Percentiles rank a stretch among this genome's conserved stretches.
These are phyloP conservation scores for Piscicola geometra DNA, from an alignment of 2,888 invertebrate species.

Conservation along the genomic window DNA sequence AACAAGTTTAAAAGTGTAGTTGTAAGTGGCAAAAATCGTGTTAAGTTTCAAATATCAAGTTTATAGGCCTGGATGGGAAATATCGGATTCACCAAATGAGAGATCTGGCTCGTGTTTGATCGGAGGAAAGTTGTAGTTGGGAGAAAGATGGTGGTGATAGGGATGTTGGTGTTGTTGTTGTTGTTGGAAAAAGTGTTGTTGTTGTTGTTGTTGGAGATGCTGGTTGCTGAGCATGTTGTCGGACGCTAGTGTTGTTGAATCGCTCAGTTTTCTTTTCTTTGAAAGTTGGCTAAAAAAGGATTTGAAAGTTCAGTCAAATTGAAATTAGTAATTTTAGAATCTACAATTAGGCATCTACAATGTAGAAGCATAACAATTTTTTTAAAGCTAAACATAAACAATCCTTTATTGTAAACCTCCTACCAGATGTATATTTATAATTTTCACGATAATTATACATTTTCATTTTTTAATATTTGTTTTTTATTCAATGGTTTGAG, in stretches of 20 bases:
- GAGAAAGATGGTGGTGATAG: not conserved
- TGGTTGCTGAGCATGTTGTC: not conserved
- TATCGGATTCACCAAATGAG: not conserved
- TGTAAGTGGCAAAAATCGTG: no score
- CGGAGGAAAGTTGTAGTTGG: not conserved
- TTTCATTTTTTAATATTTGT: no score
- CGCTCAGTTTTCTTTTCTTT: conserved; percentile 1
- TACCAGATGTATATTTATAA: no score
- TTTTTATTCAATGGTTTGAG: no score
- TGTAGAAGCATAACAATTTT: no score
- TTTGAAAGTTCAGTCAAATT: not conserved
- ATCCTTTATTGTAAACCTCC: no score
- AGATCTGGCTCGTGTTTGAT: conserved; percentile 1
- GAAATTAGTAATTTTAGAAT: not conserved
- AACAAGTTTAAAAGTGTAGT: no score
- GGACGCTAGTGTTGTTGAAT: not conserved
- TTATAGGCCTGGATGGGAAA: no score
- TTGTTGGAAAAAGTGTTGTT: not conserved
- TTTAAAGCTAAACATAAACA: no score
- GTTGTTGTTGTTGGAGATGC: not conserved
- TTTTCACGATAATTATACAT: no score
- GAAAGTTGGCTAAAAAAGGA: not conserved
- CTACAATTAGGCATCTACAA: no score
- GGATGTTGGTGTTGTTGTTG: not conserved
- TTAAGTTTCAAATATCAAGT: no score